These are phyloP conservation scores for Kryptolebias ocellatus DNA, from an alignment of 2,797 vertebrate genomes.

Conservation along the genomic window DNA sequence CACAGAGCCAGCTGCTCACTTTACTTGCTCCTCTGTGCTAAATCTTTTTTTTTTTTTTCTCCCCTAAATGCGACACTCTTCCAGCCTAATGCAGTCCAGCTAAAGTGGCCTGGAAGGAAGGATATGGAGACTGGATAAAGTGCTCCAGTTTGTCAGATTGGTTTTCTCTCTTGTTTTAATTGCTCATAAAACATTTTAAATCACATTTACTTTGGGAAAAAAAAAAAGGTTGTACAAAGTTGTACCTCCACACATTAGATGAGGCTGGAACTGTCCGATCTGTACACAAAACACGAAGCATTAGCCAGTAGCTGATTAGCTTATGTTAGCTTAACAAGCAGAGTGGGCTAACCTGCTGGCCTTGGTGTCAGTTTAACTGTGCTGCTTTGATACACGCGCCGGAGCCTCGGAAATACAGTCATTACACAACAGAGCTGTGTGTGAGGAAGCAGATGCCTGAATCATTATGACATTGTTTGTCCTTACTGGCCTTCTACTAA, in stretches of 20 bases:
- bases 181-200: neutral
- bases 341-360: too few relatives aligned
- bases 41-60: slow-evolving; percentile 1
- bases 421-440: too few relatives aligned
- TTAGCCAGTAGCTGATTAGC: too few relatives aligned
- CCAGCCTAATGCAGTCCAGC: slow-evolving; percentile 29
- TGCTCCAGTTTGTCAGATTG: slow-evolving; percentile 14
- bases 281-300: too few relatives aligned
- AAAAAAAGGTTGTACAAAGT: neutral
- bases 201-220: neutral
- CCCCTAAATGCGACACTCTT: neutral
- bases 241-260: neutral
- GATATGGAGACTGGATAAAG: slow-evolving; percentile 15
- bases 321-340: too few relatives aligned
- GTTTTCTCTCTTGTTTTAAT: neutral
- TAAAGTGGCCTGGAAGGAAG: slow-evolving; percentile 48
- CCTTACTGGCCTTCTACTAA: too few relatives aligned
- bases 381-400: too few relatives aligned
- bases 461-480: too few relatives aligned
- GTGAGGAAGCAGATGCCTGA: too few relatives aligned
- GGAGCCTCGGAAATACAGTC: too few relatives aligned
- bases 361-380: too few relatives aligned
- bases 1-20: slow-evolving; percentile 34
- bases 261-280: too few relatives aligned
- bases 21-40: slow-evolving; percentile 29